These are phyloP conservation scores for Tiliacea aurago DNA, from an alignment of 2,888 invertebrate species.

Conservation along the genomic window DNA sequence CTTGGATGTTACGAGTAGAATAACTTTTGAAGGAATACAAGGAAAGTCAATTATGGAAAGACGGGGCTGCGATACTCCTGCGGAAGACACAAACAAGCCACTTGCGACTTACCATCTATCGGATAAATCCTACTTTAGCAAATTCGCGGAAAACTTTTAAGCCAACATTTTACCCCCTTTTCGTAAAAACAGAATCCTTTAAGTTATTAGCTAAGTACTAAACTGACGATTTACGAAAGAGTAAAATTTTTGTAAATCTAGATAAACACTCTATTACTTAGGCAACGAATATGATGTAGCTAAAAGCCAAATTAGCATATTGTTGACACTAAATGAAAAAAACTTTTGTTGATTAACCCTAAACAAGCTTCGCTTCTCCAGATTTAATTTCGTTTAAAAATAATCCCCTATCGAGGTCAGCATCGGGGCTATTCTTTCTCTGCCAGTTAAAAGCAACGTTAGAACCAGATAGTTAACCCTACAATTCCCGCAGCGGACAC, in stretches of 20 bases:
- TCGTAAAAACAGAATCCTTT: conserved; percentile 34
- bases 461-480: conserved; percentile 62
- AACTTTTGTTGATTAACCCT: not conserved
- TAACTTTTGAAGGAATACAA: conserved; percentile 72
- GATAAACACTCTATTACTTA: conserved; percentile 6
- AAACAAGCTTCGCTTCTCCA: conserved; percentile 5
- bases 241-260: conserved; percentile 18
- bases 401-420: conserved; percentile 43
- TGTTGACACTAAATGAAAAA: not conserved
- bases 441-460: conserved; percentile 58
- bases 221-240: conserved; percentile 25
- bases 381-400: conserved; percentile 62
- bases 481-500: conserved; percentile 52
- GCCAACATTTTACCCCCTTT: conserved; percentile 37
- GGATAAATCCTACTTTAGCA: conserved; percentile 45
- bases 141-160: conserved; percentile 43
- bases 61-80: conserved; percentile 49
- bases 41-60: conserved; percentile 76
- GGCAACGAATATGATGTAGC: not conserved
- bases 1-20: conserved; percentile 60
- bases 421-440: conserved; percentile 59
- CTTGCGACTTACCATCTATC: conserved; percentile 55
- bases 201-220: conserved; percentile 43
- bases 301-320: conserved; percentile 27
- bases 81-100: conserved; percentile 58